Percentiles rank a stretch among this genome's conserved stretches.
These are phyloP conservation scores for Zele albiditarsus DNA, from an alignment of 2,888 invertebrate genomes.

Conservation along the genomic window DNA sequence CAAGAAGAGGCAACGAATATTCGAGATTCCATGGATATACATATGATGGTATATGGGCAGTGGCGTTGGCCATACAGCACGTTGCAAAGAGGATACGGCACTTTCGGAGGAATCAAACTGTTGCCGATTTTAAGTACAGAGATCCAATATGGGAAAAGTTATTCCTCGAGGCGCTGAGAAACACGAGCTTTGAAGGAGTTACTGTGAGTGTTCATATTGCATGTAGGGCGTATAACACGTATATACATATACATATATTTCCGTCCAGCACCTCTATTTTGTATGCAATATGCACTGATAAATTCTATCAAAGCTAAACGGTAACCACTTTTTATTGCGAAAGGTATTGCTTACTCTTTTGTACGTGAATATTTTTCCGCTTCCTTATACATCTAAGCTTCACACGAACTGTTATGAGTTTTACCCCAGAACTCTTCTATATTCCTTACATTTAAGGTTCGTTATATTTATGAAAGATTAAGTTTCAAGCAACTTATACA, in stretches of 20 bases:
- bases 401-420: no score
- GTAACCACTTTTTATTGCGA: no score
- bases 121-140: slow-evolving; percentile 88
- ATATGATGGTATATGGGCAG: slow-evolving; percentile 99
- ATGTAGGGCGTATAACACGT: no score
- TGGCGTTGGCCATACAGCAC: slow-evolving; percentile 94
- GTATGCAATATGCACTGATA: not conserved
- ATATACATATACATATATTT: no score
- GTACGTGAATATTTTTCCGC: no score
- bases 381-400: no score
- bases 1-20: slow-evolving; percentile 86
- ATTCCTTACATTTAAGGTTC: no score
- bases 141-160: slow-evolving; percentile 90
- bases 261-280: not conserved
- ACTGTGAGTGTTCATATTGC: slow-evolving; percentile 75
- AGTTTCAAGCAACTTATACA: no score
- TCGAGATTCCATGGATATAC: slow-evolving; percentile 98
- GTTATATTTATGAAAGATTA: no score
- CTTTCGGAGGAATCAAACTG: slow-evolving; percentile 83
- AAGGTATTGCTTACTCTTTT: no score
- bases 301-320: slow-evolving; percentile 19
- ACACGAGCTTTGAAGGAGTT: slow-evolving; percentile 95
- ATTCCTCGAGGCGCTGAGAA: slow-evolving; percentile 90
- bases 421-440: no score
- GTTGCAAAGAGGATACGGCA: slow-evolving; percentile 85